Evolutionary conservation across 2,797 vertebrate species (phyloP).

Genomic region (Mareca penelope): DNA sequence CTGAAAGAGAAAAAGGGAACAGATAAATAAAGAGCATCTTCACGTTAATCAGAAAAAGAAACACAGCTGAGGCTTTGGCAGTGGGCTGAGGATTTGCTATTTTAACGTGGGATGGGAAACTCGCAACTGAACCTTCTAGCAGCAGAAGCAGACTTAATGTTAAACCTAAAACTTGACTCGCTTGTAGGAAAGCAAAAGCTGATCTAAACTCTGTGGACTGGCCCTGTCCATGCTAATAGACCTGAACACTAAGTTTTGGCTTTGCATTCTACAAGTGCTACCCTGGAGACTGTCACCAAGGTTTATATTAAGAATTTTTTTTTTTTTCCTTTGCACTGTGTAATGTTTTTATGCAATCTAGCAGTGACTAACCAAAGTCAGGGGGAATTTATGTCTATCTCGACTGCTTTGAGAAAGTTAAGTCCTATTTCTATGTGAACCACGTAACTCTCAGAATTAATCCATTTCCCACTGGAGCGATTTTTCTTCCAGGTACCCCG

Average conservation of each 20-base stretch:
- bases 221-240: not conserved
- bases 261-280: not conserved
- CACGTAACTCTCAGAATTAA: not conserved
- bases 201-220: not conserved
- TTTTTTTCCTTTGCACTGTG: not conserved
- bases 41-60: constrained; percentile 23
- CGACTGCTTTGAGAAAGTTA: not conserved
- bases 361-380: not conserved
- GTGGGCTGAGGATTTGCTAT: constrained; percentile 40
- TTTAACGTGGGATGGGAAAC: constrained; percentile 27
- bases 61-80: constrained; percentile 66
- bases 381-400: not conserved
- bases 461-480: not conserved
- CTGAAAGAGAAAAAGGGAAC: constrained; percentile 87
- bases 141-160: constrained; percentile 18
- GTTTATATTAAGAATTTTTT: not conserved
- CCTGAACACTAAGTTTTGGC: not conserved
- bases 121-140: constrained; percentile 16
- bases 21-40: constrained; percentile 69
- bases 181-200: not conserved
- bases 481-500: not conserved
- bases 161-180: not conserved
- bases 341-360: not conserved
- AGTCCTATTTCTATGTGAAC: not conserved
- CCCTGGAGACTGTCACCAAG: not conserved